A percentile compares a stretch with the other conserved stretches of the same genome.
Evolutionary conservation across 2,113 vertebrate species (phyloP).

Genomic region (Prietella phreatophila): DNA sequence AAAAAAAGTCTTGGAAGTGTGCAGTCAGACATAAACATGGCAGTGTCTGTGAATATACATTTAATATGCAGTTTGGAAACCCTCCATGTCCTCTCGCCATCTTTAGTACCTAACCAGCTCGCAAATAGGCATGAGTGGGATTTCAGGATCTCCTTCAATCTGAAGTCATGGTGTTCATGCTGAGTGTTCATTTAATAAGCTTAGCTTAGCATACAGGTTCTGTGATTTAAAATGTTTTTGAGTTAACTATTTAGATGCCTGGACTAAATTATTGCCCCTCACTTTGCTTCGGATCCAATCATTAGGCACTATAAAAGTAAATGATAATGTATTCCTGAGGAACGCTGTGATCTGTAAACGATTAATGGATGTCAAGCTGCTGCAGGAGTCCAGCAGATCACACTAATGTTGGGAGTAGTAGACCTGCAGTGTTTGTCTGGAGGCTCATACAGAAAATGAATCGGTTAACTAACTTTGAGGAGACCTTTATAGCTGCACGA

Average conservation of each 20-base stretch:
- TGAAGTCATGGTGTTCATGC: background rate
- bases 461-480: constrained; percentile 32
- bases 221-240: background rate
- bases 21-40: background rate
- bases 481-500: constrained; percentile 13
- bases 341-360: background rate
- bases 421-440: background rate
- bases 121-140: background rate
- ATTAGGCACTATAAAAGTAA: background rate
- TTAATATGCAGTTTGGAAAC: background rate
- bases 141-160: background rate
- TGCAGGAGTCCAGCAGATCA: background rate
- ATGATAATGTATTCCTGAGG: constrained; percentile 5
- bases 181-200: background rate
- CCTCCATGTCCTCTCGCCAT: background rate
- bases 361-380: background rate
- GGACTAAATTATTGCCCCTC: background rate
- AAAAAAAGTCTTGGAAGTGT: background rate
- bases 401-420: background rate
- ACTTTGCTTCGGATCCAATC: background rate
- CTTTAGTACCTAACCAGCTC: background rate
- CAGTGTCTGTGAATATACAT: background rate
- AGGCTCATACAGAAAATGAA: constrained; percentile 4
- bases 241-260: background rate
- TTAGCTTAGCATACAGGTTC: background rate